A percentile compares a stretch with the other conserved stretches of the same genome.
These are phyloP conservation scores for Riptortus pedestris DNA, from an alignment of 1,140 invertebrate genomes.

Conservation along the genomic window DNA sequence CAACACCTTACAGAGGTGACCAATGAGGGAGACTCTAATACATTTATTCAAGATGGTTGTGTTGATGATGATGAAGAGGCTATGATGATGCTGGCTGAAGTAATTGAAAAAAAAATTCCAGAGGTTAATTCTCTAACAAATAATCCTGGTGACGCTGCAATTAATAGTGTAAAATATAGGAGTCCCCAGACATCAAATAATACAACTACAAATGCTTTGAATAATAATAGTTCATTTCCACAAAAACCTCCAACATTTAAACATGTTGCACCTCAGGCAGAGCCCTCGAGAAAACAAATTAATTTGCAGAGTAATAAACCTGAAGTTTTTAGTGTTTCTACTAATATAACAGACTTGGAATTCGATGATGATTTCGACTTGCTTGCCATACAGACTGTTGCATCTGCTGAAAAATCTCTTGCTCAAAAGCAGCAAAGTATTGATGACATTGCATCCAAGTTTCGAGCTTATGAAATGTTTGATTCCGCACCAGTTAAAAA, in stretches of 20 bases:
- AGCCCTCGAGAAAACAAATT: too few species aligned
- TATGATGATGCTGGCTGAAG: slow-evolving; percentile 18
- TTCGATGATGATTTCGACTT: slow-evolving; percentile 24
- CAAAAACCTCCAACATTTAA: too few species aligned
- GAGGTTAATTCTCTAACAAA: neutral
- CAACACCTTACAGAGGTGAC: neutral
- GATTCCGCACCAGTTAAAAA: neutral
- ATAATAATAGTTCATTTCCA: too few species aligned
- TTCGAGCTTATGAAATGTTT: neutral
- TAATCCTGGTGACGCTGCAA: neutral
- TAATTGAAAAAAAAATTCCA: slow-evolving; percentile 9
- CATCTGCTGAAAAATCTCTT: slow-evolving; percentile 1
- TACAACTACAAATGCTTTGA: too few species aligned
- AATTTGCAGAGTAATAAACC: too few species aligned
- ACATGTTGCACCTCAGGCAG: too few species aligned
- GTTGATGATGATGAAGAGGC: slow-evolving; percentile 23
- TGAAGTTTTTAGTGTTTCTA: neutral
- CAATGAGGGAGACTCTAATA: neutral
- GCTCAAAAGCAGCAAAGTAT: neutral
- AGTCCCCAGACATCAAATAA: too few species aligned
- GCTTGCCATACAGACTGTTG: slow-evolving; percentile 10
- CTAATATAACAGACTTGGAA: neutral
- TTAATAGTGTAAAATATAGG: neutral
- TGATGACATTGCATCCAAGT: neutral
- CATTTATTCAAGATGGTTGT: neutral